Base-by-base conservation (phyloP, 2,113 vertebrate species). In the Typhlomys cinereus region DNA sequence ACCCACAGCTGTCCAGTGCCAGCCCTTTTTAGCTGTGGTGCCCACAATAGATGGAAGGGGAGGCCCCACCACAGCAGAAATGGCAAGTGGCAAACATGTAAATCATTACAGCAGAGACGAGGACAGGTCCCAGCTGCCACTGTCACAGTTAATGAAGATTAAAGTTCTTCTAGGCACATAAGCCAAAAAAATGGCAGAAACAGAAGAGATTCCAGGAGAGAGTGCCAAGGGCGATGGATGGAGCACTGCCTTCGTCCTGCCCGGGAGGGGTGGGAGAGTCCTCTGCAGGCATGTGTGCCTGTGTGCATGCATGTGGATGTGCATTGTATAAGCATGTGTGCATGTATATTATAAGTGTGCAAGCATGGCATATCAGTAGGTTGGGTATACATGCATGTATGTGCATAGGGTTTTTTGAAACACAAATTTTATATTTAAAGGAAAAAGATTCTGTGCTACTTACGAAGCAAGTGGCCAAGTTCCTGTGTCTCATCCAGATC, bases 211-310 rank as follows among this genome's bases (percentile, higher is more conserved):
- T 59, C 46, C 64, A 23, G 20, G 10, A 6, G 23, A 7, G 1
- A 4, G 4, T 5, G 6, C 1, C 4, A 0, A 2, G 2, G 9
- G 5, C 0, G 4, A 8, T 0, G 3, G 1, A 27, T 1, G 4
- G 7, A 13, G 17, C 15, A 29, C 5, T 5, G 7, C 7, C 18
- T 11, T 2, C 2, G 9, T 1, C 1, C 4, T 29, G 29, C 7
- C 71, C 7, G 5, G 48, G 25, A 92, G 39, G 48, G 5, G 20
- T 9, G 0, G 1, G 29, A 15, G 66, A 61, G 83, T 34, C 50
- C 36, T 21, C 27, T 69, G 64, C 34, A 18, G 25, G 23, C 9
- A 8, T 21, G 25, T 31, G n/a, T 25, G 3, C 25, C 10, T 21
- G 48, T 50, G 9, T n/a, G 18, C 14, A n/a, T 12, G 46, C 29